Evolutionary conservation across 2,797 vertebrate species (phyloP).

Genomic region (Spatula clypeata): DNA sequence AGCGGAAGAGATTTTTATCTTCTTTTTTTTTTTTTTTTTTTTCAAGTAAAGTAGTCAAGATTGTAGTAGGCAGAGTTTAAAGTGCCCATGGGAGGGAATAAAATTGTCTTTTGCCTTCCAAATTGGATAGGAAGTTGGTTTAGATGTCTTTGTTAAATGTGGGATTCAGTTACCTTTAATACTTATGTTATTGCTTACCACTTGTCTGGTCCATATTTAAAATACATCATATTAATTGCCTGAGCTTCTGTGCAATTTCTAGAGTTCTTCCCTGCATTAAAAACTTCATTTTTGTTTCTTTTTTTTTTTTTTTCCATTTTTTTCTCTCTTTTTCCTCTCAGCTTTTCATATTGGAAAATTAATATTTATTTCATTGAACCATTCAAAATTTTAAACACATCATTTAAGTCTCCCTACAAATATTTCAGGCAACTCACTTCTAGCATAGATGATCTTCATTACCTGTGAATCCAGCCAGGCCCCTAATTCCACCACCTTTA

Average conservation of each 20-base stretch:
- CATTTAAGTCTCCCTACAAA: neutral
- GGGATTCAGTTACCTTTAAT: neutral
- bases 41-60: fast-evolving
- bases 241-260: neutral
- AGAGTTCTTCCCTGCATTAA: neutral
- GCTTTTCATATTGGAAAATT: neutral
- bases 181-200: neutral
- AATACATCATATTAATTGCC: neutral
- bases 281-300: neutral
- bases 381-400: neutral
- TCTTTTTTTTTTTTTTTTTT: neutral
- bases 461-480: neutral
- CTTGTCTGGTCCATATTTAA: neutral
- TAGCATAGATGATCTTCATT: neutral
- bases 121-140: neutral
- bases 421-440: neutral
- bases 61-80: neutral
- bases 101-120: neutral
- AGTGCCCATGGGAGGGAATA: neutral
- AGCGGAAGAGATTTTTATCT: neutral
- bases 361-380: neutral
- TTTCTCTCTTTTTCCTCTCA: neutral
- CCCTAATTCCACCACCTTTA: neutral
- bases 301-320: neutral
- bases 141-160: neutral